Percentiles rank a stretch among this genome's conserved stretches.
Conservation (phyloP, 2,797 vertebrate genomes). For the Galago senegalensis region DNA sequence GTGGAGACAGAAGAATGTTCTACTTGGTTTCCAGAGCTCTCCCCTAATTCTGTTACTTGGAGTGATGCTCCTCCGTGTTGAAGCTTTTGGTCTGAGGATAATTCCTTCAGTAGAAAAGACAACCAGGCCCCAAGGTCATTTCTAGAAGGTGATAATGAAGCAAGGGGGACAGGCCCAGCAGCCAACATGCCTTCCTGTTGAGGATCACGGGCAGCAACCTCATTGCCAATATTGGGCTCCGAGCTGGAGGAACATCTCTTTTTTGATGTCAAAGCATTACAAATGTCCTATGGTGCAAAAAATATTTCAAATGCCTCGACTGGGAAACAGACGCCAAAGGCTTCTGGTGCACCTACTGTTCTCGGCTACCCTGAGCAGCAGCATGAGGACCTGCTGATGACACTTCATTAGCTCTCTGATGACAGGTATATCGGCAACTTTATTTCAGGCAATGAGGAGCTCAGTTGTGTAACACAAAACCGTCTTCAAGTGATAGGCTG, state of each 20-base stretch:
- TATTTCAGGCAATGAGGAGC: constrained; percentile 41
- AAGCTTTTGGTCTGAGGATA: neutral
- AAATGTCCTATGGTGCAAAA: neutral
- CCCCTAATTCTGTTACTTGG: neutral
- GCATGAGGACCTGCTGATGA: neutral
- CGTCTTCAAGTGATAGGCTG: constrained; percentile 12
- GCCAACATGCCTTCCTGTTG: neutral
- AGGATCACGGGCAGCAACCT: neutral
- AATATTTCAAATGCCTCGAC: constrained; percentile 37
- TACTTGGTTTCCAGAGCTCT: neutral
- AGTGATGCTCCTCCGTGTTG: neutral
- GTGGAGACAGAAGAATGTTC: neutral
- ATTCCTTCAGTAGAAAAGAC: neutral
- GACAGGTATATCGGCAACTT: constrained; percentile 12
- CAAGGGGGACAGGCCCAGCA: neutral
- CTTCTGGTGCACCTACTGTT: neutral
- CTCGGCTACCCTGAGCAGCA: neutral
- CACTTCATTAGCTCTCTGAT: constrained; percentile 57
- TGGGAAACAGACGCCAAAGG: neutral
- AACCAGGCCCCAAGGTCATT: neutral
- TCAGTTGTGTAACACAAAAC: constrained; percentile 47
- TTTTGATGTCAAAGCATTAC: constrained; percentile 1
- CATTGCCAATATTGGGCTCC: neutral
- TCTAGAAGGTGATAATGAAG: neutral
- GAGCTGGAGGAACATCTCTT: constrained; percentile 17